Evolutionary conservation across 1,140 invertebrate genomes (phyloP).

Genomic region (Meteorus sp.): DNA sequence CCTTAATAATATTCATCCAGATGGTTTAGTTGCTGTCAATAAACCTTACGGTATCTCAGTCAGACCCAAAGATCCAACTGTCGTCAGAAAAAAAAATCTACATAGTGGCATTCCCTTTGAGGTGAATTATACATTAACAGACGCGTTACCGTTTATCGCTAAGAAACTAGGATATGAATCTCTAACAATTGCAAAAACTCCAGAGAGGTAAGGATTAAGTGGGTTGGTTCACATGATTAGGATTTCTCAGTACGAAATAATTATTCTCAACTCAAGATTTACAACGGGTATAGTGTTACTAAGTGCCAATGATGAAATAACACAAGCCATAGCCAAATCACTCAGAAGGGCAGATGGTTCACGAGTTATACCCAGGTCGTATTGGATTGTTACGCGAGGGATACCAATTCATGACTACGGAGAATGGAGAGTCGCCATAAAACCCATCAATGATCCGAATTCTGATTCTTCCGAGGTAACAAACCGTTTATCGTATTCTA

Average conservation of each 20-base stretch:
- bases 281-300: constrained; percentile 44
- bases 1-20: constrained; percentile 31
- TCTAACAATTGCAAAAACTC: constrained; percentile 37
- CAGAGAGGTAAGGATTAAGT: constrained; percentile 45
- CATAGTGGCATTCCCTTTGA: constrained; percentile 29
- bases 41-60: constrained; percentile 54
- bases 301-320: constrained; percentile 22
- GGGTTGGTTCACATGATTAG: background rate
- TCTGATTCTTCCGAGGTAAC: background rate
- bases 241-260: constrained; percentile 7
- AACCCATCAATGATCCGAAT: background rate
- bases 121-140: constrained; percentile 38
- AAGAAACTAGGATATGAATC: constrained; percentile 35
- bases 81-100: background rate
- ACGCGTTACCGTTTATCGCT: constrained; percentile 41
- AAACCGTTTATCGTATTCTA: constrained; percentile 3
- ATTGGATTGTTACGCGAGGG: constrained; percentile 43
- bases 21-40: constrained; percentile 52
- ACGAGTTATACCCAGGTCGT: constrained; percentile 32
- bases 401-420: constrained; percentile 36
- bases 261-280: constrained; percentile 36
- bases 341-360: constrained; percentile 5
- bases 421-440: constrained; percentile 32
- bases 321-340: constrained; percentile 22
- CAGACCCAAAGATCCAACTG: background rate